phyloP scores from a whole-genome alignment of 2,113 vertebrate genomes.

The Rhinoderma darwinii region DNA sequence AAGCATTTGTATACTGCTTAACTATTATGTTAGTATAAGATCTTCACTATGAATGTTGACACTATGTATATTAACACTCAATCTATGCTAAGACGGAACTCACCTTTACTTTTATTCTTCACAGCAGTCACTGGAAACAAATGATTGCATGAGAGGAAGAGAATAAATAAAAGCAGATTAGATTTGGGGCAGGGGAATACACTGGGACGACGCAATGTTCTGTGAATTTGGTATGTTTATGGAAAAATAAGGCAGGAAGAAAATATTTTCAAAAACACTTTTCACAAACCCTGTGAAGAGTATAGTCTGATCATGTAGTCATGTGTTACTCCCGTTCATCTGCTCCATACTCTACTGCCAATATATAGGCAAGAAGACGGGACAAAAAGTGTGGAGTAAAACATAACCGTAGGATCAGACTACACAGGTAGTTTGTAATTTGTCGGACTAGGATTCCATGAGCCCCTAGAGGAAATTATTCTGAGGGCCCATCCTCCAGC shows the following conservation, averaged over 20 bases:
- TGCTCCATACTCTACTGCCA: no score
- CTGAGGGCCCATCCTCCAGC: neutral
- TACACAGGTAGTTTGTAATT: no score
- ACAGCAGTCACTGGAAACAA: constrained; percentile 80
- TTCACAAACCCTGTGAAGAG: no score
- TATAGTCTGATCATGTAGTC: no score
- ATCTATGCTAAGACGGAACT: constrained; percentile 63
- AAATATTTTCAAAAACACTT: neutral
- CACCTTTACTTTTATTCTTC: constrained; percentile 82
- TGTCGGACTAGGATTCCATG: neutral
- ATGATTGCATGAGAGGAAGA: constrained; percentile 81
- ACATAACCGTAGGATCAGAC: no score
- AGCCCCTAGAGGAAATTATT: neutral
- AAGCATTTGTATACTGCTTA: neutral
- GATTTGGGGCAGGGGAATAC: constrained; percentile 59
- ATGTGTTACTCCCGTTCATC: no score
- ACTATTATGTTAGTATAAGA: neutral
- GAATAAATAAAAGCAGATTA: constrained; percentile 70
- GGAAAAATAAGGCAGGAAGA: neutral
- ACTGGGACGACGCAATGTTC: neutral
- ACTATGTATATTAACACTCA: neutral
- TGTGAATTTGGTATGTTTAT: neutral
- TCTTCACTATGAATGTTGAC: neutral
- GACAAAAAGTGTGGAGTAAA: no score
- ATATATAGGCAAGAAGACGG: no score